Conservation (phyloP, 1,140 invertebrate genomes). For the Asbolus verrucosus region DNA sequence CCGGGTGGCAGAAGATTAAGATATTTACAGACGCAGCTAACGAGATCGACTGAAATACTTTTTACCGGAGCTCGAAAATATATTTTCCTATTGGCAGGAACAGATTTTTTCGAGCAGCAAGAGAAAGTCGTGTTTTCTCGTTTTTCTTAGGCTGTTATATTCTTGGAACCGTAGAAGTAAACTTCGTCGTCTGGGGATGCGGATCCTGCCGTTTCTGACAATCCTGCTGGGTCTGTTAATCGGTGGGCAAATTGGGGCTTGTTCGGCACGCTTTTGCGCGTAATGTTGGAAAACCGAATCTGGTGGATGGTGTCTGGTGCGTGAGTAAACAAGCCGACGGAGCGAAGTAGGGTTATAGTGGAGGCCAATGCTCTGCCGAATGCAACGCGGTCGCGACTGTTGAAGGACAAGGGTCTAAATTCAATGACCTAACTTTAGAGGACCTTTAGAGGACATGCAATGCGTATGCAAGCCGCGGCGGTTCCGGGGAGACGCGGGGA, state of each 20-base stretch:
- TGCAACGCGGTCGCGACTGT: constrained; percentile 58
- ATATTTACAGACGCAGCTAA: too few relatives aligned
- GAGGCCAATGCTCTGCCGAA: constrained; percentile 55
- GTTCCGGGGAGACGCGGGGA: constrained; percentile 38
- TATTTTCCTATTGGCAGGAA: too few relatives aligned
- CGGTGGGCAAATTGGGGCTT: not conserved
- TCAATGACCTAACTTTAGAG: constrained; percentile 63
- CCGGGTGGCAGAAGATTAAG: too few relatives aligned
- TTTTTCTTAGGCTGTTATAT: too few relatives aligned
- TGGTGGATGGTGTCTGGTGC: constrained; percentile 44
- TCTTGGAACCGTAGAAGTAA: too few relatives aligned
- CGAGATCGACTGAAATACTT: too few relatives aligned
- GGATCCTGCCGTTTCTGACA: not conserved
- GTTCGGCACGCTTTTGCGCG: constrained; percentile 11
- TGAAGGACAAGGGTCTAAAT: constrained; percentile 62
- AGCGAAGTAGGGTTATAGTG: constrained; percentile 51
- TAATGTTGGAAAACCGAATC: constrained; percentile 17
- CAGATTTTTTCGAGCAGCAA: too few relatives aligned
- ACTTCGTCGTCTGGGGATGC: too few relatives aligned
- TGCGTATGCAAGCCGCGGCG: constrained; percentile 51
- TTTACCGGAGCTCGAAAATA: too few relatives aligned
- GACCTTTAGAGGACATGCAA: constrained; percentile 61
- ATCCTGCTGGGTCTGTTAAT: not conserved
- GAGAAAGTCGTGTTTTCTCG: too few relatives aligned
- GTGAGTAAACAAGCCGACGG: constrained; percentile 43